Percentiles rank a stretch among this genome's conserved stretches.
phyloP scores from a whole-genome alignment of 2,888 invertebrate species.

The Lissocephala sabroskyi region DNA sequence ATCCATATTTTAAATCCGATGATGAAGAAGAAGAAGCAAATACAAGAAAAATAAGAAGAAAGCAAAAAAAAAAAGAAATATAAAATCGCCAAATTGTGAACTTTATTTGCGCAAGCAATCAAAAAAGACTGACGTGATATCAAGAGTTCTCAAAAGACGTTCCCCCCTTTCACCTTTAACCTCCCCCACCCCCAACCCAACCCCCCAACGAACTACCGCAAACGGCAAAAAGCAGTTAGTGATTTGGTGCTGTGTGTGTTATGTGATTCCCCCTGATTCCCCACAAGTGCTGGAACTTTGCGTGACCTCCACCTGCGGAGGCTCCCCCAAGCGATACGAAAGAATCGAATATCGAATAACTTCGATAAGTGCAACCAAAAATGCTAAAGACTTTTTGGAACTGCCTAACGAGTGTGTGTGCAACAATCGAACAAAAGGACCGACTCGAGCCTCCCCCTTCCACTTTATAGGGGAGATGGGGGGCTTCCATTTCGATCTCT shows the following conservation, averaged over 20 bases:
- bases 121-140: constrained; percentile 4
- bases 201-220: neutral
- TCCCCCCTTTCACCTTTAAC: neutral
- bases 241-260: neutral
- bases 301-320: too few species aligned
- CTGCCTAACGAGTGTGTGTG: too few species aligned
- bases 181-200: neutral
- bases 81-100: constrained; percentile 41
- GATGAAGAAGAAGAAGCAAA: constrained; percentile 32
- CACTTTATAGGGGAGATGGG: too few species aligned
- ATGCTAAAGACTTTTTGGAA: too few species aligned
- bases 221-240: too few species aligned
- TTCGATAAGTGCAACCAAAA: too few species aligned
- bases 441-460: too few species aligned
- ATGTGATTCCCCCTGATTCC: neutral
- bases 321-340: too few species aligned
- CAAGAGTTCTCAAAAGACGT: neutral
- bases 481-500: too few species aligned
- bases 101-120: constrained; percentile 48
- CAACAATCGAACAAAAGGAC: too few species aligned
- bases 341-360: too few species aligned
- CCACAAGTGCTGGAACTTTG: neutral
- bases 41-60: constrained; percentile 39
- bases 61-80: constrained; percentile 35
- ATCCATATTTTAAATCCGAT: constrained; percentile 24